Evolutionary conservation across 2,797 vertebrate genomes (phyloP), one percentile per base, ranked within the genome.

Genomic region (Sternotherus odoratus): DNA sequence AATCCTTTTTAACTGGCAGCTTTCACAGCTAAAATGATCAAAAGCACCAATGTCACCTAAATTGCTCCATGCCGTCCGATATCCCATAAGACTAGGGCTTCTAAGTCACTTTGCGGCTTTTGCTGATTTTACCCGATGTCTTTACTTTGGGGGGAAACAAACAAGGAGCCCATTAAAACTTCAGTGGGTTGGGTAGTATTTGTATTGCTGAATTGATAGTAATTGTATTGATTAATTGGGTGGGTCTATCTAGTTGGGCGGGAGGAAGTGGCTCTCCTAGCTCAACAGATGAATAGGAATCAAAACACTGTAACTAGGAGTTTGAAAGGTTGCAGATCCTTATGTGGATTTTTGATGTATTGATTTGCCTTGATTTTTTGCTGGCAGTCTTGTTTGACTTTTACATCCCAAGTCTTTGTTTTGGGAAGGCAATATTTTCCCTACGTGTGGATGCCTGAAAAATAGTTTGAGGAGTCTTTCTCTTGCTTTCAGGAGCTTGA

Each of bases 1-100:
- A 75, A 92, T 93, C 56, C 46, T 12, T 85, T 75, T 23, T 46
- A 17, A 82, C 12, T 53, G 51, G 26, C 66, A 88, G 10, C 92
- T 93, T 88, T 89, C 49, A 11, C 63, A 63, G 75, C 78, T 56
- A 89, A n/a, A 88, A 83, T 79, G 24, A 21, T 86, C 79, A 16
- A 39, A 50, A 90, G 49, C 0, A 0, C 28, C 23, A 16, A 10
- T 53, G 12, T 36, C 46, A 78, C 66, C 30, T 16, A 63, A 36
- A 8, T 30, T 30, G 39, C 24, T 43, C 13, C 28, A 24, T 48
- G 46, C 26, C 7, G 30, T 75, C 15, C 15, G 16, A 75, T 48
- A 46, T 91, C 90, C 43, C 57, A 63, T 56, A 82, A 63, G 43
- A 79, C 39, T 60, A 36, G 7, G 53, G 39, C 13, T 46, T 28